phyloP scores from a whole-genome alignment of 1,140 invertebrate genomes.

The Drosophila pseudoobscura region DNA sequence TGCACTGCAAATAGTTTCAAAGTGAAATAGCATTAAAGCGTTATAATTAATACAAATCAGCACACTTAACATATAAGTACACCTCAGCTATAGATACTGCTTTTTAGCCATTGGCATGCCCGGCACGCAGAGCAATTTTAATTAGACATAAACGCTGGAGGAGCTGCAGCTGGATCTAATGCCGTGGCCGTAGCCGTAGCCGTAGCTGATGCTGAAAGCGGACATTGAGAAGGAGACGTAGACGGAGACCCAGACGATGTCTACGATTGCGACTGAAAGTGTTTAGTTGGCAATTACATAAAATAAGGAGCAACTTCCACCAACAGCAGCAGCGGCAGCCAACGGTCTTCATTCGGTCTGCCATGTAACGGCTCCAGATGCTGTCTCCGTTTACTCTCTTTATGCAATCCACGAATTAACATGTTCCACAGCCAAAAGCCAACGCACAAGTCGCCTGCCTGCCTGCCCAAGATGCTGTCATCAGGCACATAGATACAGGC shows the following conservation, averaged over 20 bases:
- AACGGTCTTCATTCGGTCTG: constrained; percentile 33
- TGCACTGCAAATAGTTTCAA: constrained; percentile 63
- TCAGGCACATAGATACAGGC: constrained; percentile 40
- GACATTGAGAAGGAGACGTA: not conserved
- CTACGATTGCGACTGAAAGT: constrained; percentile 63
- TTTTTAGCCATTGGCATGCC: constrained; percentile 53
- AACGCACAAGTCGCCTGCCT: constrained; percentile 54
- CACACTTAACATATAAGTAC: constrained; percentile 65
- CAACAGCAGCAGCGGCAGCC: constrained; percentile 13
- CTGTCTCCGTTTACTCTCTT: constrained; percentile 59
- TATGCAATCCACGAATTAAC: constrained; percentile 79
- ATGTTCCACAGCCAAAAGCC: constrained; percentile 70
- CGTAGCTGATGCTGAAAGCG: constrained; percentile 23
- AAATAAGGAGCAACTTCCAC: constrained; percentile 72
- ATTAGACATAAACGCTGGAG: constrained; percentile 75
- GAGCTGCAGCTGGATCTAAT: constrained; percentile 36
- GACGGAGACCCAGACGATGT: constrained; percentile 13
- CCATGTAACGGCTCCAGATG: constrained; percentile 54
- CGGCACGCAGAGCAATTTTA: constrained; percentile 73
- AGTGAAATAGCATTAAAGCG: constrained; percentile 58
- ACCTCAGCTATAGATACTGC: constrained; percentile 7
- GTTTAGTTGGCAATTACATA: constrained; percentile 79
- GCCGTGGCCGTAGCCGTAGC: not conserved
- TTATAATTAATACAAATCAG: constrained; percentile 75
- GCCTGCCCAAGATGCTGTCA: constrained; percentile 68